Percentiles rank a stretch among this genome's conserved stretches.
These are phyloP conservation scores for Yoshiicerus persimilis DNA, from an alignment of 1,140 invertebrate species.

Conservation along the genomic window DNA sequence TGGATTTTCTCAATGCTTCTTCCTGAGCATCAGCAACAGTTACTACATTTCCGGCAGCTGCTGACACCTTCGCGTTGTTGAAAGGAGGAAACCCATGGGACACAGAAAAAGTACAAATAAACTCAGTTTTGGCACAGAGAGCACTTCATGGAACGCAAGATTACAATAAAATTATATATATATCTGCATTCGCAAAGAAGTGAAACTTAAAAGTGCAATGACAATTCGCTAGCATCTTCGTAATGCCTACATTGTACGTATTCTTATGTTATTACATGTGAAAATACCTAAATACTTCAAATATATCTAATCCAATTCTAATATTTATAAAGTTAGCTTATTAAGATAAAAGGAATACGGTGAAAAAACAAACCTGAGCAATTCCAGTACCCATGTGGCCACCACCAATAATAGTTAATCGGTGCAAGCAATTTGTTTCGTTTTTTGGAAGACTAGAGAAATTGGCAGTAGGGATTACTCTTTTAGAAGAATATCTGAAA, in stretches of 20 bases:
- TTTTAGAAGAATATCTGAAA: too few relatives aligned
- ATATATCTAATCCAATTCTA: too few relatives aligned
- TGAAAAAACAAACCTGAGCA: conserved; percentile 78
- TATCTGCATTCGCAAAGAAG: neutral
- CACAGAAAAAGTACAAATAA: neutral
- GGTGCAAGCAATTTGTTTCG: conserved; percentile 60
- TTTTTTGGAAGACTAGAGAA: neutral
- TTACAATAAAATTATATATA: neutral
- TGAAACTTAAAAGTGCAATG: neutral
- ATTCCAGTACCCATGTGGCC: conserved; percentile 87
- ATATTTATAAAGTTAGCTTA: too few relatives aligned
- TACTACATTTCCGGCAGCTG: conserved; percentile 57
- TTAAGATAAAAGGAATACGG: too few relatives aligned
- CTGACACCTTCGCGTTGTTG: conserved; percentile 54
- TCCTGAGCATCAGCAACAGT: conserved; percentile 58
- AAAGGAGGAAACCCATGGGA: neutral
- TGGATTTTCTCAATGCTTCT: conserved; percentile 57
- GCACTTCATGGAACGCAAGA: neutral
- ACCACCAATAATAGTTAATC: conserved; percentile 80
- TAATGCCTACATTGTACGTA: too few relatives aligned
- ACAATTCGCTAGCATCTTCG: neutral
- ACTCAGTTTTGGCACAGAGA: neutral
- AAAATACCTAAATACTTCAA: too few relatives aligned
- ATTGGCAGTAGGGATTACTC: too few relatives aligned
- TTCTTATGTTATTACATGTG: too few relatives aligned